Evolutionary conservation across 92 coral and sea anemone genomes (phyloP).

Genomic region (Siderastrea radians): DNA sequence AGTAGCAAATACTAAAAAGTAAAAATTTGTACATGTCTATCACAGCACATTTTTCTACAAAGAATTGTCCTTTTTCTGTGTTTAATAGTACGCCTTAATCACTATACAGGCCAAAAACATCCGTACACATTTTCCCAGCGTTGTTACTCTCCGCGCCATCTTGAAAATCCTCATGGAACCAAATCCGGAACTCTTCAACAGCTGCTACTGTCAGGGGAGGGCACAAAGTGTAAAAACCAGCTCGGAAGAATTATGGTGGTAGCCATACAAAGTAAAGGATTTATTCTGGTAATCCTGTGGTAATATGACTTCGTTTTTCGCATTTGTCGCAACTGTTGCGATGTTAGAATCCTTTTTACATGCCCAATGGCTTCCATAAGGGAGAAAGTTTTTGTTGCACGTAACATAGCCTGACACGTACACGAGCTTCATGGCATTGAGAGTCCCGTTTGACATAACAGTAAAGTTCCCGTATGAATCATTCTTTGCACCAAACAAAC

Average conservation of each 20-base stretch:
- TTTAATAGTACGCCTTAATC: neutral
- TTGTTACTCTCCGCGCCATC: neutral
- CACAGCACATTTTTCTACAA: no score
- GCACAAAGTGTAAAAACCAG: neutral
- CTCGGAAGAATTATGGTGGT: neutral
- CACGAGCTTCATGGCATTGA: neutral
- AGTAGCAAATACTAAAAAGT: no score
- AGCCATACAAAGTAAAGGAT: neutral
- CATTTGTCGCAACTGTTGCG: neutral
- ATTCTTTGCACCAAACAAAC: conserved; percentile 27
- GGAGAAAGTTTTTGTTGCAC: neutral
- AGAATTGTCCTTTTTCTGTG: no score
- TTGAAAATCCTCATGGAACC: neutral
- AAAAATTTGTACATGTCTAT: no score
- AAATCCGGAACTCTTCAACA: neutral
- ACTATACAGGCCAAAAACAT: neutral
- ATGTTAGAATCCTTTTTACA: neutral
- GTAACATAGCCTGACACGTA: neutral
- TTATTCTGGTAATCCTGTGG: neutral
- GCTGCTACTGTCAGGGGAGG: neutral
- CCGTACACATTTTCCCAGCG: neutral
- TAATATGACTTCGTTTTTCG: neutral
- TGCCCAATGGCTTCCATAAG: neutral
- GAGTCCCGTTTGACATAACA: no score
- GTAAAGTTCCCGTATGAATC: neutral